Evolutionary conservation across 2,113 vertebrate genomes (phyloP).

Genomic region (Thamnaconus septentrionalis): DNA sequence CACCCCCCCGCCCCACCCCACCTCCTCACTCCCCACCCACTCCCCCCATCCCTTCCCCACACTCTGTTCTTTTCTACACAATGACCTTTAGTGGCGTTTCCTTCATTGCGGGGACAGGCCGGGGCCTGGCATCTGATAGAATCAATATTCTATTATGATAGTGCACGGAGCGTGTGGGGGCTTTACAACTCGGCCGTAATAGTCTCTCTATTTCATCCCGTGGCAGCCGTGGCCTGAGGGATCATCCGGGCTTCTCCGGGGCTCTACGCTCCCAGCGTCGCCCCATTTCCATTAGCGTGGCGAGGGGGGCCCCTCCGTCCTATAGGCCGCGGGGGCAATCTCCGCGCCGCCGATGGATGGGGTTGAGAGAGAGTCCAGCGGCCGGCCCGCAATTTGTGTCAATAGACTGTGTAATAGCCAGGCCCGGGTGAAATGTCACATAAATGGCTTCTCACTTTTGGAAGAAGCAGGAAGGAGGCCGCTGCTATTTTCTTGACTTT

Average conservation of each 20-base stretch:
- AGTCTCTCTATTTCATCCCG: conserved; percentile 81
- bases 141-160: conserved; percentile 98
- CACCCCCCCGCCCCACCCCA: conserved; percentile 33
- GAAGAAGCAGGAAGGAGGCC: conserved; percentile 37
- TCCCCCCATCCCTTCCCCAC: conserved; percentile 47
- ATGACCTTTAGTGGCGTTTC: conserved; percentile 87
- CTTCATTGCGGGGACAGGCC: conserved; percentile 81
- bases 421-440: conserved; percentile 63
- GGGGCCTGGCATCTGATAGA: conserved; percentile 83
- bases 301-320: conserved; percentile 61
- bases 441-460: conserved; percentile 61
- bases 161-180: conserved; percentile 79
- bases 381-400: conserved; percentile 64
- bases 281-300: conserved; percentile 75
- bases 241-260: conserved; percentile 69
- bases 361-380: conserved; percentile 64
- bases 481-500: neutral
- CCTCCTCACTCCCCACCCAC: conserved; percentile 33
- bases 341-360: conserved; percentile 70
- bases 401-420: conserved; percentile 69
- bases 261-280: conserved; percentile 72
- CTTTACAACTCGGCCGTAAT: conserved; percentile 83
- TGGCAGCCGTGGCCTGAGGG: conserved; percentile 76
- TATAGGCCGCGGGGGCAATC: conserved; percentile 60
- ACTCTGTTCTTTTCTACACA: conserved; percentile 78